These are phyloP conservation scores for Marasmarcha lunaedactyla DNA, from an alignment of 2,888 invertebrate genomes.

Conservation along the genomic window DNA sequence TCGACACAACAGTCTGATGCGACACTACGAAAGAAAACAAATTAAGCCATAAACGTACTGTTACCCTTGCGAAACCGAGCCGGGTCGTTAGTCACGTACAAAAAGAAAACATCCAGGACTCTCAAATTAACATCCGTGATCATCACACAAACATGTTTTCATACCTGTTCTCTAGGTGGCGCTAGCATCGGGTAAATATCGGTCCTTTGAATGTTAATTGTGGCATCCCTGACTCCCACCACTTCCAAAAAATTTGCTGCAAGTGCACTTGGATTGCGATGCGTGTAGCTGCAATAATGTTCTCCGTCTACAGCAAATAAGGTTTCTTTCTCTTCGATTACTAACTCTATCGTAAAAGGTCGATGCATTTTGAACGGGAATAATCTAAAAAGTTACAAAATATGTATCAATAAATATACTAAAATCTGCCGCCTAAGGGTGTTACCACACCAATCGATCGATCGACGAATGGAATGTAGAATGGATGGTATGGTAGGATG, in stretches of 20 bases:
- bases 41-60: too few species aligned
- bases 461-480: constrained; percentile 74
- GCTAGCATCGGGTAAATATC: constrained; percentile 49
- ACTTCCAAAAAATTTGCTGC: constrained; percentile 64
- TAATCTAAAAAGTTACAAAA: constrained; percentile 33
- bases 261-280: constrained; percentile 56
- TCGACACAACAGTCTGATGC: too few species aligned
- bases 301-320: constrained; percentile 79
- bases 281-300: constrained; percentile 78
- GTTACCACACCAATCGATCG: too few species aligned
- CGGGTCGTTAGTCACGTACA: too few species aligned
- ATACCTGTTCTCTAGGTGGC: constrained; percentile 30
- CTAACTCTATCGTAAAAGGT: constrained; percentile 69
- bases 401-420: neutral
- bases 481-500: constrained; percentile 46
- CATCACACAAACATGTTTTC: too few species aligned
- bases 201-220: constrained; percentile 72
- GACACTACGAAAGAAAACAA: too few species aligned
- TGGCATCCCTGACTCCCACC: constrained; percentile 72
- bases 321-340: constrained; percentile 71
- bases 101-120: too few species aligned
- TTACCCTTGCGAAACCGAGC: too few species aligned
- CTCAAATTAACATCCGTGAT: too few species aligned
- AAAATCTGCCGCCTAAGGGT: too few species aligned
- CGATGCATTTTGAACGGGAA: constrained; percentile 61